Evolutionary conservation across 2,888 invertebrate genomes (phyloP).

Genomic region (Ramazzottius varieornatus): DNA sequence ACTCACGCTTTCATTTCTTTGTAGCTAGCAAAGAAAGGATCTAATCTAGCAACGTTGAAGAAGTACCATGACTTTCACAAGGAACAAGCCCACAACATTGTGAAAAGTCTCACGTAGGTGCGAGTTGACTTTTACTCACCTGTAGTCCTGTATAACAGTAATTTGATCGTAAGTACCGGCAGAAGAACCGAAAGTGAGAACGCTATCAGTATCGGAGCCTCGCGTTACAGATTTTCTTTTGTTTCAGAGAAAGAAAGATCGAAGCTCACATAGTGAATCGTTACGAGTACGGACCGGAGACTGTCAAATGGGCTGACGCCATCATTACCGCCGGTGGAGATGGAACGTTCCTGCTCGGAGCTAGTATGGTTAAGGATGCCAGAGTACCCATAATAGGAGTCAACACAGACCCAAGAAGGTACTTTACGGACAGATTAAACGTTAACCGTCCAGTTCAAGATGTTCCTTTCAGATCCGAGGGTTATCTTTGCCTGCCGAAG

Average conservation of each 20-base stretch:
- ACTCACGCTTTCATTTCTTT: conserved; percentile 10
- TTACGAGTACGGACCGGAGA: conserved; percentile 33
- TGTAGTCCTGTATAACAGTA: too few relatives aligned
- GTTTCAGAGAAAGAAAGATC: conserved; percentile 38
- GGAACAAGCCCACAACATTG: conserved; percentile 19
- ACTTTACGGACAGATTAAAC: too few relatives aligned
- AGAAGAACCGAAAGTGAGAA: too few relatives aligned
- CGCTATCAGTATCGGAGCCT: too few relatives aligned
- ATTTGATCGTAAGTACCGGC: too few relatives aligned
- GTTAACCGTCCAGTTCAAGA: too few relatives aligned
- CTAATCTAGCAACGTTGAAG: conserved; percentile 52
- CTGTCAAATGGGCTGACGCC: conserved; percentile 64
- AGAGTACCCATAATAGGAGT: conserved; percentile 82
- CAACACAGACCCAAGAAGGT: conserved; percentile 63
- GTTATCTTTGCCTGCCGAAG: conserved; percentile 62
- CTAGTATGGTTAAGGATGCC: conserved; percentile 45
- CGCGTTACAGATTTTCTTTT: not conserved
- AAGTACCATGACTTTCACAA: conserved; percentile 55
- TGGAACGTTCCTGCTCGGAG: conserved; percentile 80
- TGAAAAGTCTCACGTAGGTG: conserved; percentile 19
- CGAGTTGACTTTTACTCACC: too few relatives aligned
- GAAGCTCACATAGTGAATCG: conserved; percentile 34
- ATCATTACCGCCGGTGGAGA: conserved; percentile 51
- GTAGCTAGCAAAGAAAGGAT: conserved; percentile 46
- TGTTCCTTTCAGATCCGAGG: conserved; percentile 48